Evolutionary conservation across 2,797 vertebrate genomes (phyloP), one percentile per base, ranked within the genome.

Genomic region (Thunnus albacares): DNA sequence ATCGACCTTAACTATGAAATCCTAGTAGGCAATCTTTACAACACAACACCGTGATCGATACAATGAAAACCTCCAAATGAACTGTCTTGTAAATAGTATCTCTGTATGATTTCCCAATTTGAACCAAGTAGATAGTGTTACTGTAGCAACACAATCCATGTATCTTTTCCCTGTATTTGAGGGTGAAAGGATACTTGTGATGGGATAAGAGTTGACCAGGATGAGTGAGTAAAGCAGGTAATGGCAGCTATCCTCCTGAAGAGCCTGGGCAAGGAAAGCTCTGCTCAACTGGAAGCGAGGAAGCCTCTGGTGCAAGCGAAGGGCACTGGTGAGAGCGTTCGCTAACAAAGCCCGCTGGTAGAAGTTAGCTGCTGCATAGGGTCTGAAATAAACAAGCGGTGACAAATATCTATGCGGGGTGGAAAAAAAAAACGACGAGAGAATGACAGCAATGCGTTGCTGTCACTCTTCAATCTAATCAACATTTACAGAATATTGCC

Each of bases 171-270:
- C 9, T n/a, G 1, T 1, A 22, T 38, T 56, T 35, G 4, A 4
- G 14, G 80, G 6, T 78, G 20, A 78, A 93, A 99, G 97, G 98
- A 99, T 99, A 99, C 98, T 99, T 60, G 98, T 99, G 86, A 99
- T 98, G 49, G 98, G 98, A 87, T 99, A 97, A 55, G 98, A 98
- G 93, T 99, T 99, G 90, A 99, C 98, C 82, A 99, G 96, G 92
- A 99, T 99, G 89, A 99, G 98, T 0, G 98, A 99, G 89, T 98
- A 99, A 22, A 99, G 90, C 87, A 99, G 96, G 89, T 99, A 99
- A 88, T 99, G 98, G 83, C 98, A 99, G 95, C 98, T 99, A 91
- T 99, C 98, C 77, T 99, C 98, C 80, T 98, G 94, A 69, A 99
- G 94, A 53, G 98, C 98, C 94, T 99, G 98, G 9, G 97, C 96